phyloP scores from a whole-genome alignment of 2,797 vertebrate species.

The Protosalanx chinensis region DNA sequence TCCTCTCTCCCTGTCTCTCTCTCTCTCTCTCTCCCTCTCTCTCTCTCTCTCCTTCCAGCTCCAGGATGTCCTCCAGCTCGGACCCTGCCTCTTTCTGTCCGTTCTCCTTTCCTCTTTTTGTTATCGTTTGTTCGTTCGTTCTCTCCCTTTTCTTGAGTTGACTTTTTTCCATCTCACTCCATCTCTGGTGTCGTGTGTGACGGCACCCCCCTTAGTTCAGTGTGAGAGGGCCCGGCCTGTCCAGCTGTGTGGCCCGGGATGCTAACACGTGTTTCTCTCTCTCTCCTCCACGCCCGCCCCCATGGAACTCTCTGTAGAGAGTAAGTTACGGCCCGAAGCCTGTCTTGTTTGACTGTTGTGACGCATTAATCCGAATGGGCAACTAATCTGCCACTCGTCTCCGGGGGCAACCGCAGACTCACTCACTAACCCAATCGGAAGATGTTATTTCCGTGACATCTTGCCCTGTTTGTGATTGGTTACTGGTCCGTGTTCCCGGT shows the following conservation, averaged over 20 bases:
- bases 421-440: constrained; percentile 53
- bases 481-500: neutral
- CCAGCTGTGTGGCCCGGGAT: constrained; percentile 52
- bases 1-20: neutral
- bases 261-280: constrained; percentile 90
- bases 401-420: constrained; percentile 33
- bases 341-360: constrained; percentile 67
- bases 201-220: neutral
- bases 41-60: neutral
- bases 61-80: neutral
- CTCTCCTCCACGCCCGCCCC: constrained; percentile 86
- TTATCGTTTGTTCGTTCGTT: neutral
- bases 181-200: neutral
- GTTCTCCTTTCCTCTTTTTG: neutral
- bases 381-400: constrained; percentile 18
- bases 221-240: neutral
- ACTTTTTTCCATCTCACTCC: neutral
- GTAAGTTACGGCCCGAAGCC: constrained; percentile 84
- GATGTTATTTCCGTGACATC: constrained; percentile 10
- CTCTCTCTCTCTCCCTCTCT: neutral
- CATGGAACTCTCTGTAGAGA: constrained; percentile 95
- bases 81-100: neutral
- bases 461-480: constrained; percentile 10
- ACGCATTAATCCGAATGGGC: constrained; percentile 55
- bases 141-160: too few relatives aligned